A percentile compares a stretch with the other conserved stretches of the same genome.
Conservation (phyloP, 2,888 invertebrate species). For the Matsumyia berberina region DNA sequence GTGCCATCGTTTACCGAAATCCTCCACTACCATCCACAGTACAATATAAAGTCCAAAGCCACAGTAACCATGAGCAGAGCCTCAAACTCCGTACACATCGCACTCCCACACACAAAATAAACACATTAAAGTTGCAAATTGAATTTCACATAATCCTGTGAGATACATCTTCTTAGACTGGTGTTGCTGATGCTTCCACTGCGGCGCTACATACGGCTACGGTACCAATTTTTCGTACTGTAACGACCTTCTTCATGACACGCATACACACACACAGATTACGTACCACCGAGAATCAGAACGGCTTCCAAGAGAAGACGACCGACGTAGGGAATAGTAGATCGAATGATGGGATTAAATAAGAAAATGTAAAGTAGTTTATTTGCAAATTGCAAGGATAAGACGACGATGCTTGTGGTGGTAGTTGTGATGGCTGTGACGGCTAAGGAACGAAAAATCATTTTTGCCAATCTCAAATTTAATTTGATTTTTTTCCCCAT, state of each 20-base stretch:
- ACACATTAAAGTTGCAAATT: conserved; percentile 77
- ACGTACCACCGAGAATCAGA: conserved; percentile 37
- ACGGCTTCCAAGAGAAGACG: conserved; percentile 24
- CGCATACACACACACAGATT: conserved; percentile 46
- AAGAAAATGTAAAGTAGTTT: conserved; percentile 77
- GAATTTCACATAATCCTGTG: conserved; percentile 77
- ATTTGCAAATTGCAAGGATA: conserved; percentile 77
- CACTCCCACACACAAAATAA: conserved; percentile 69
- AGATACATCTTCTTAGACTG: conserved; percentile 76
- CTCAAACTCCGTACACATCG: conserved; percentile 53
- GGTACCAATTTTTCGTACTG: conserved; percentile 71
- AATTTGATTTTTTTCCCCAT: conserved; percentile 67
- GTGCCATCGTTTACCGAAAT: conserved; percentile 76
- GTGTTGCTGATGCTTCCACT: conserved; percentile 57
- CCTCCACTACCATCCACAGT: conserved; percentile 63
- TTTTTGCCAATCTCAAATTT: conserved; percentile 75
- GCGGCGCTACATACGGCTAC: conserved; percentile 65
- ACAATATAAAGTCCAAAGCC: conserved; percentile 75
- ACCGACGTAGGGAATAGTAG: conserved; percentile 68
- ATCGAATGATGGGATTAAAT: conserved; percentile 77
- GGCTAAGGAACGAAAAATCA: conserved; percentile 72
- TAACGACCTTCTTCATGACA: conserved; percentile 65
- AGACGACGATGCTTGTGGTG: conserved; percentile 63
- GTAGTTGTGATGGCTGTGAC: conserved; percentile 47
- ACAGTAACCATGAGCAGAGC: conserved; percentile 73